phyloP scores from a whole-genome alignment of 2,113 vertebrate genomes.

The Tachuris rubrigastra region DNA sequence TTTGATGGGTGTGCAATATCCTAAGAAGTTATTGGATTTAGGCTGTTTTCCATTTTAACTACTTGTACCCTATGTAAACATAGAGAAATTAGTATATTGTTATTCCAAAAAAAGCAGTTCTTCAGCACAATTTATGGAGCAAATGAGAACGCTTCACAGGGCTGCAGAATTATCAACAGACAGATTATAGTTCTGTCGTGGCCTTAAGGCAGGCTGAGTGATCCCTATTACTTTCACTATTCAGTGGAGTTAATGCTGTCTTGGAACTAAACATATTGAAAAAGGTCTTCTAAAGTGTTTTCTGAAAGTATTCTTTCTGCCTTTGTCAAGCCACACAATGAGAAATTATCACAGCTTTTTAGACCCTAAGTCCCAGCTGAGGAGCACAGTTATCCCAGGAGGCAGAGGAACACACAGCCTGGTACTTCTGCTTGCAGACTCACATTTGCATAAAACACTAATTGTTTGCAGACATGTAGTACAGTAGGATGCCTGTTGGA shows the following conservation, averaged over 20 bases:
- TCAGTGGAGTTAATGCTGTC: neutral
- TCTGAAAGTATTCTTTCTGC: neutral
- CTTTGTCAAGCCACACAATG: neutral
- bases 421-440: neutral
- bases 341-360: neutral
- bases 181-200: neutral
- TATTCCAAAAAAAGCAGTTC: neutral
- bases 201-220: neutral
- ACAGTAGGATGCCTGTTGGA: neutral
- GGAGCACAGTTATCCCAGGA: neutral
- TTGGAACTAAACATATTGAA: neutral
- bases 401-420: neutral
- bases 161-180: conserved; percentile 6
- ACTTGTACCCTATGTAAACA: conserved; percentile 7
- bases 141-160: neutral
- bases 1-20: conserved; percentile 32
- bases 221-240: neutral
- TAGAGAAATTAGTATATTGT: neutral
- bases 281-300: neutral
- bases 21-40: neutral
- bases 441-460: neutral
- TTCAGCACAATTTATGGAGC: neutral
- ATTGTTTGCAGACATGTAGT: neutral
- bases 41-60: conserved; percentile 18
- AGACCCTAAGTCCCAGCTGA: neutral